These are phyloP conservation scores for Pseudochirops cupreus DNA, from an alignment of 2,797 vertebrate species.

Conservation along the genomic window DNA sequence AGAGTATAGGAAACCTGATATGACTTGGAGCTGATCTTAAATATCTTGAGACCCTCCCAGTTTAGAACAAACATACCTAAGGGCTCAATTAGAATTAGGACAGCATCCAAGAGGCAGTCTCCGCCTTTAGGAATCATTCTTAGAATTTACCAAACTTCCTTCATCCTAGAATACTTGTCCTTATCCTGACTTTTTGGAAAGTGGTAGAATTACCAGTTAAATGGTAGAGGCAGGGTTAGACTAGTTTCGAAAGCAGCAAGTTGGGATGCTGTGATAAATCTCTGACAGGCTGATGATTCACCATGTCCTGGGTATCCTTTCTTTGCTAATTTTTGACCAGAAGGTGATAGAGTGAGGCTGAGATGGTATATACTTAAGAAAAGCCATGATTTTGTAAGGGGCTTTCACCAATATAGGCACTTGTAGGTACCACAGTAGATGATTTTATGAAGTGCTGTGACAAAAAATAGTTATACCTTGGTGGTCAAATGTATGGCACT, in stretches of 20 bases:
- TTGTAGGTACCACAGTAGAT: background rate
- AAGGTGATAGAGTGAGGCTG: background rate
- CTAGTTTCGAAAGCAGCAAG: too few species aligned
- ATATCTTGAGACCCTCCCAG: rapidly evolving
- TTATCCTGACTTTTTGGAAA: background rate
- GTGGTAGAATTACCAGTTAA: background rate
- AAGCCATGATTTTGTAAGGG: background rate
- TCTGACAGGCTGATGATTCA: background rate
- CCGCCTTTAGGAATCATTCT: background rate
- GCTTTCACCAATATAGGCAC: background rate
- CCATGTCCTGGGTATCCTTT: background rate
- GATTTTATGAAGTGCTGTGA: background rate
- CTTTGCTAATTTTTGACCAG: background rate
- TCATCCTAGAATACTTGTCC: background rate
- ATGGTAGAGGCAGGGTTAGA: background rate
- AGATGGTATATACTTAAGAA: background rate
- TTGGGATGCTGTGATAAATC: background rate
- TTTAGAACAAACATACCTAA: background rate
- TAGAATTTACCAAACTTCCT: background rate
- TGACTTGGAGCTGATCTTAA: background rate
- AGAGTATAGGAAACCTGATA: background rate
- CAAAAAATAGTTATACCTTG: too few species aligned
- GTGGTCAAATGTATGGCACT: too few species aligned
- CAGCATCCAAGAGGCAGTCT: background rate
- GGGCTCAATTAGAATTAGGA: background rate